Percentiles rank a stretch among this genome's conserved stretches.
phyloP scores from a whole-genome alignment of 2,888 invertebrate genomes.

The Apomyelois bistriatella region DNA sequence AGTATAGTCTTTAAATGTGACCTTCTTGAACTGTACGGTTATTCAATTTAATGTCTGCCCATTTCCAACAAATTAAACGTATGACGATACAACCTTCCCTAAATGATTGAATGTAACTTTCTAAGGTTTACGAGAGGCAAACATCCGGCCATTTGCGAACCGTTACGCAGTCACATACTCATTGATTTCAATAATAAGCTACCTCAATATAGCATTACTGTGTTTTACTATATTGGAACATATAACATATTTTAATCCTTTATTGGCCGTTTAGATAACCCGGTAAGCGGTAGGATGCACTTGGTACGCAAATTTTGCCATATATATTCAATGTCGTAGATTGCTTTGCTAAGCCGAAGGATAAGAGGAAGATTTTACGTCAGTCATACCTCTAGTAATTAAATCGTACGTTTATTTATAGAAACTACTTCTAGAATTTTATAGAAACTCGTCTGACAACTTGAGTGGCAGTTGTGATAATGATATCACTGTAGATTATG shows the following conservation, averaged over 20 bases:
- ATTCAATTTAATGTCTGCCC: constrained; percentile 9
- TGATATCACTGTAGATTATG: constrained; percentile 2
- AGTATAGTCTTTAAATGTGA: not conserved
- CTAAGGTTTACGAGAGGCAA: constrained; percentile 60
- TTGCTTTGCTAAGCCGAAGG: not conserved
- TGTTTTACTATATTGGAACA: not conserved
- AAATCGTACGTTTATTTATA: constrained; percentile 6
- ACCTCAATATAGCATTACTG: not conserved
- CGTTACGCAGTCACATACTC: constrained; percentile 27
- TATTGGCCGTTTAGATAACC: constrained; percentile 5
- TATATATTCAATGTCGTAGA: constrained; percentile 5
- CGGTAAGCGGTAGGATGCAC: constrained; percentile 4
- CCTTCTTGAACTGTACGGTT: not conserved
- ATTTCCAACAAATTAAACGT: constrained; percentile 7
- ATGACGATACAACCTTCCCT: not conserved
- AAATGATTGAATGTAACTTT: constrained; percentile 45
- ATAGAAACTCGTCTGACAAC: constrained; percentile 2
- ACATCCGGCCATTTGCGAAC: constrained; percentile 58
- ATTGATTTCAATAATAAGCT: constrained; percentile 25
- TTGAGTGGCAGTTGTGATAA: not conserved
- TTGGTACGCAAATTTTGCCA: constrained; percentile 5
- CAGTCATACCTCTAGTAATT: constrained; percentile 4
- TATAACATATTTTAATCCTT: constrained; percentile 4
- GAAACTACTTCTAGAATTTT: constrained; percentile 6
- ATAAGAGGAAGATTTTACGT: constrained; percentile 8